These are phyloP conservation scores for Nasonia longicornis DNA, from an alignment of 1,140 invertebrate species.

Conservation along the genomic window DNA sequence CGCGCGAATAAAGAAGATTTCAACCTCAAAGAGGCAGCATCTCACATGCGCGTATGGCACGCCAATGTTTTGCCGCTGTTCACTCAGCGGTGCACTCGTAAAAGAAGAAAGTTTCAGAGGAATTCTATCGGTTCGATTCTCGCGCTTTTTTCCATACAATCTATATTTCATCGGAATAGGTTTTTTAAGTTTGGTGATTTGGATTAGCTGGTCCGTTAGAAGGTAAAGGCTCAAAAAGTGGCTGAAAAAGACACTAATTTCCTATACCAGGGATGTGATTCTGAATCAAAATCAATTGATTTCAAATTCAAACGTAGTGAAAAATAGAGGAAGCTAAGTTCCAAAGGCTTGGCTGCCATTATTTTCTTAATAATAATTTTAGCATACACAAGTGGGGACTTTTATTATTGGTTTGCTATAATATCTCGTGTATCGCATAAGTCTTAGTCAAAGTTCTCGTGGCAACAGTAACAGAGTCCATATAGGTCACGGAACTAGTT, in stretches of 20 bases:
- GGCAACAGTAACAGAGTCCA: background rate
- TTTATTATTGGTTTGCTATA: too few relatives aligned
- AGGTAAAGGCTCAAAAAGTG: too few relatives aligned
- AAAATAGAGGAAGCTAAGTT: too few relatives aligned
- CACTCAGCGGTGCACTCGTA: background rate
- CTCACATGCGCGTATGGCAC: background rate
- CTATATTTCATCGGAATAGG: background rate
- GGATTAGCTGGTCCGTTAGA: too few relatives aligned
- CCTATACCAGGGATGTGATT: too few relatives aligned
- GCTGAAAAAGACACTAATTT: too few relatives aligned
- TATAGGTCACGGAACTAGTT: constrained; percentile 18
- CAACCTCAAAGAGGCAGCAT: constrained; percentile 9
- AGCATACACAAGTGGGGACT: too few relatives aligned
- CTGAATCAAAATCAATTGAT: too few relatives aligned
- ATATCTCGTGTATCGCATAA: too few relatives aligned
- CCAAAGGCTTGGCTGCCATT: too few relatives aligned
- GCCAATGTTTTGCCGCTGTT: background rate
- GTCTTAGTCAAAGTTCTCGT: background rate
- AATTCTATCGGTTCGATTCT: background rate
- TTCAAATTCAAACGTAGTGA: too few relatives aligned
- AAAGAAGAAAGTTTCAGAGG: background rate
- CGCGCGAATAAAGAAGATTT: constrained; percentile 36
- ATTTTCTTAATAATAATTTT: too few relatives aligned
- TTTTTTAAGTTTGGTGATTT: background rate
- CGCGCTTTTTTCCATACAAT: background rate